Base-by-base conservation (phyloP, 1,140 invertebrate genomes). In the Bathynomus jamesi region DNA sequence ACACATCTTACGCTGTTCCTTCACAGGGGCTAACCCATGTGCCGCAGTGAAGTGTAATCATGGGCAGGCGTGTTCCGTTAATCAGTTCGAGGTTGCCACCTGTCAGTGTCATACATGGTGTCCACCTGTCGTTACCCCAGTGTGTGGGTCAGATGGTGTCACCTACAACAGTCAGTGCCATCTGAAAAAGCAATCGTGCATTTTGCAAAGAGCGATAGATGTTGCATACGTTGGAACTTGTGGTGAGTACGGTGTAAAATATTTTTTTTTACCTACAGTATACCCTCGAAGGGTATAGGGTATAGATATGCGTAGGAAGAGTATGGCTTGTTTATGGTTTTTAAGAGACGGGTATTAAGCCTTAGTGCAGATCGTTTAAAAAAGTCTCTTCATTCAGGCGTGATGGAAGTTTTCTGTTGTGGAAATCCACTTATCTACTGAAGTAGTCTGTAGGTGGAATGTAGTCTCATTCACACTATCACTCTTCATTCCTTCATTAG, bases 11-110 rank as follows among this genome's bases (percentile, higher is more conserved):
- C n/a, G n/a, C n/a, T n/a, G n/a, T n/a, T n/a, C n/a, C n/a, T n/a
- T n/a, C 7, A 24, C 80, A 93, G 92, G 90, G 65, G 85, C 88
- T 25, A 93, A 94, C 82, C 91, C 91, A 1, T 94, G 92, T 80
- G 85, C 87, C 72, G 88, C 86, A 70, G 85, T 90, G 17, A 86
- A 88, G 68, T 95, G 92, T 81, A 84, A 83, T 8, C 80, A 85
- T 61, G 88, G 89, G 1, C 87, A 93, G 78, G 89, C 90, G 80
- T 96, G 94, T 81, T 86, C 86, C 17, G 91, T 96, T 78, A 88
- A 94, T 83, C 87, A 89, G 71, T 89, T 87, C 71, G 92, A 92
- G 0, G 91, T 90, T 61, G 91, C 92, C 0, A 86, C 86, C 72
- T 95, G 92, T 81, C 87, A 89, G 69, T 95, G 93, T 79, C 87